Conservation (phyloP, 1,140 invertebrate species). For the Drosophila lowei region DNA sequence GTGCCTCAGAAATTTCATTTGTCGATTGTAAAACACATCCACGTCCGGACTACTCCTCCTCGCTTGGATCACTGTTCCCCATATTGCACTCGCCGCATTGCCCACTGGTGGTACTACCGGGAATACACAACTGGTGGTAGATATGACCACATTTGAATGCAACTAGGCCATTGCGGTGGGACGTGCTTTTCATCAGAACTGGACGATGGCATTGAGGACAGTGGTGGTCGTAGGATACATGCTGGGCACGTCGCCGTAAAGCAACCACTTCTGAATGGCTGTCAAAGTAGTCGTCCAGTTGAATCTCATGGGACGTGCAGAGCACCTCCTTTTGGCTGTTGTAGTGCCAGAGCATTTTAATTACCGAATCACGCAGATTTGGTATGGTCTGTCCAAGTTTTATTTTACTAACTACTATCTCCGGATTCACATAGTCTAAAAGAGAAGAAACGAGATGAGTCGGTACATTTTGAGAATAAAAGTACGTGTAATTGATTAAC, state of each 20-base stretch:
- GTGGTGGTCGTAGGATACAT: constrained; percentile 87
- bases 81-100: constrained; percentile 85
- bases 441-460: not conserved
- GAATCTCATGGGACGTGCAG: constrained; percentile 94
- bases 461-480: not conserved
- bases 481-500: not conserved
- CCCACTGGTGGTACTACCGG: constrained; percentile 83
- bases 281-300: constrained; percentile 94
- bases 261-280: constrained; percentile 92
- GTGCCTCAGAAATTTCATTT: too few species aligned
- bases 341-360: constrained; percentile 98
- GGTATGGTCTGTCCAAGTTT: constrained; percentile 92
- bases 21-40: too few species aligned
- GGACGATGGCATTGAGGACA: constrained; percentile 90
- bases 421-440: constrained; percentile 92
- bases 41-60: constrained; percentile 5
- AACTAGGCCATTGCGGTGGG: constrained; percentile 88
- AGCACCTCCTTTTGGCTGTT: constrained; percentile 95
- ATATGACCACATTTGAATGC: constrained; percentile 95
- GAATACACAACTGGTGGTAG: constrained; percentile 94
- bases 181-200: constrained; percentile 86
- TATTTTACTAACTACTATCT: constrained; percentile 93
- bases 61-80: constrained; percentile 11
- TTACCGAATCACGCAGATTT: constrained; percentile 94
- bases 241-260: constrained; percentile 90